phyloP scores from a whole-genome alignment of 1,140 invertebrate species.

The Leguminivora glycinivorella region DNA sequence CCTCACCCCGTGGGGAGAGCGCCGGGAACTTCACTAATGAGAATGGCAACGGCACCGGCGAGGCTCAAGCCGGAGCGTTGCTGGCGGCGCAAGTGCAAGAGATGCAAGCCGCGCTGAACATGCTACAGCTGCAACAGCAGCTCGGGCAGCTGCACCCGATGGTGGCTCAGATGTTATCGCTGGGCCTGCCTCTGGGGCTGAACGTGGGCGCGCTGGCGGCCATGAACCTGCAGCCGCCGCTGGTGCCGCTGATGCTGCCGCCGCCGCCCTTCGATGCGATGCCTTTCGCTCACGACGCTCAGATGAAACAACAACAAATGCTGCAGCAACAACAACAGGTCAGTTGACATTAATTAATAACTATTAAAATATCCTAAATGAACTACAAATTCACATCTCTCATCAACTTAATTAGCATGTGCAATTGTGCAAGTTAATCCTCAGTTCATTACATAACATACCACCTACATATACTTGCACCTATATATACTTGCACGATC shows the following conservation, averaged over 20 bases:
- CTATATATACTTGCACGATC: too few relatives aligned
- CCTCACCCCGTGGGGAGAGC: constrained; percentile 81
- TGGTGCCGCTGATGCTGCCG: constrained; percentile 94
- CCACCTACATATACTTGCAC: too few relatives aligned
- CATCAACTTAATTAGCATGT: too few relatives aligned
- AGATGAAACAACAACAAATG: constrained; percentile 85
- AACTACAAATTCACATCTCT: too few relatives aligned
- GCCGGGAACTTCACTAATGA: constrained; percentile 64
- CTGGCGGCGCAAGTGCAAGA: constrained; percentile 90
- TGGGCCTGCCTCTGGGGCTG: constrained; percentile 91
- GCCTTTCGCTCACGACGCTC: constrained; percentile 78
- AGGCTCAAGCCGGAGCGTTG: constrained; percentile 76
- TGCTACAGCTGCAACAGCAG: constrained; percentile 93
- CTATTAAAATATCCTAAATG: too few relatives aligned
- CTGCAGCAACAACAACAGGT: constrained; percentile 86
- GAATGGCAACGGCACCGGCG: constrained; percentile 81
- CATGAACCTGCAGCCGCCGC: constrained; percentile 92
- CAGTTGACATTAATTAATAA: constrained; percentile 55
- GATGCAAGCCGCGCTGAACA: constrained; percentile 91
- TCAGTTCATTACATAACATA: too few relatives aligned
- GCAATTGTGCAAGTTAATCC: too few relatives aligned
- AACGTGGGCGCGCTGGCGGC: constrained; percentile 91
- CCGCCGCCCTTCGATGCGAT: constrained; percentile 86
- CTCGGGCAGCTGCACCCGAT: constrained; percentile 89
- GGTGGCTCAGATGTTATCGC: constrained; percentile 82